Evolutionary conservation across 1,140 invertebrate genomes (phyloP), one percentile per base, ranked within the genome.

Genomic region (Helicoverpa armigera): DNA sequence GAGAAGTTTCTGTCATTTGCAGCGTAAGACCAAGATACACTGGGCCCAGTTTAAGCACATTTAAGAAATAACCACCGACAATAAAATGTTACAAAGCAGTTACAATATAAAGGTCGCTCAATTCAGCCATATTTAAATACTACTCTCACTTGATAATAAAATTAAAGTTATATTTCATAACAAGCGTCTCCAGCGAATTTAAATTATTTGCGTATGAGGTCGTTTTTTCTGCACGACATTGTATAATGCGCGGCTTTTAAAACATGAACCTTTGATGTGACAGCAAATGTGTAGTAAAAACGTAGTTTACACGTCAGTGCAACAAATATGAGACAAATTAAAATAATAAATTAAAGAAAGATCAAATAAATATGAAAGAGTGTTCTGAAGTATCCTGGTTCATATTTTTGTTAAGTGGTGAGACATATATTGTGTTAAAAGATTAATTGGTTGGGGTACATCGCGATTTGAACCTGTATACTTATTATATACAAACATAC

Each of bases 301-400:
- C 43, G 65, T 61, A 61, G 23, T 69, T 69, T 50, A 23, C 43
- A 67, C 63, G n/a, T 67, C 35, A 67, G 16, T 50, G 50, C 35
- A 50, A 13, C 43, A 18, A 13, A 63, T 67, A 43, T 48, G 13
- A 67, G n/a, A 67, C 63, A 48, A 51, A 50, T 61, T 14, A 61
- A 61, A 61, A 12, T 61, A 31, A 69, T 50, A 69, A 50, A 69
- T 50, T 48, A 48, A 23, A 14, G 1, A n/a, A 16, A 69, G 43
- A 67, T 69, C 65, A 69, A 69, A 69, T 69, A 69, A 50, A 69
- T 69, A 69, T 69, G 65, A 69, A 43, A 50, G 43, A 50, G 16
- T 29, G 11, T 50, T 67, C 35, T 48, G 35, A 48, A 16, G n/a
- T 67, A 48, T 69, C 50, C 18, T 50, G 43, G 11, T 69, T 69